Evolutionary conservation across 2,113 vertebrate species (phyloP).

Genomic region (Chamaea fasciata): DNA sequence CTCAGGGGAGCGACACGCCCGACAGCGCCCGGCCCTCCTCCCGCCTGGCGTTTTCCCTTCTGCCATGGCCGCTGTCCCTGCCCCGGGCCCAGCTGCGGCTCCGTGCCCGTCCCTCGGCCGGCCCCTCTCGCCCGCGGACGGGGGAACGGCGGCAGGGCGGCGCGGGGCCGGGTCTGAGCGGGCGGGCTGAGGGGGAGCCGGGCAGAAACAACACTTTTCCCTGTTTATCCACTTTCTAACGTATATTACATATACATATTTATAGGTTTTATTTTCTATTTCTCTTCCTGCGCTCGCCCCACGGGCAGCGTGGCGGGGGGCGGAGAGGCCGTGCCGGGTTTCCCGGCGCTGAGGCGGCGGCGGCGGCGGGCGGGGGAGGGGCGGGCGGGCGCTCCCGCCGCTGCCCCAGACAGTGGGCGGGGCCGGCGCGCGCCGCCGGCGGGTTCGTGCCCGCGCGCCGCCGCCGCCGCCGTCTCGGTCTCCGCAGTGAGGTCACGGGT

Average conservation of each 20-base stretch:
- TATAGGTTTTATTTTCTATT: not conserved
- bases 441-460: no score
- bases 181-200: not conserved
- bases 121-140: not conserved
- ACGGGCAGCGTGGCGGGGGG: no score
- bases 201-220: not conserved
- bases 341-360: not conserved
- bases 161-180: not conserved
- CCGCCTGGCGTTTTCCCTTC: not conserved
- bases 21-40: not conserved
- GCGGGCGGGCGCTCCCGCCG: no score
- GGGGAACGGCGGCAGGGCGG: not conserved
- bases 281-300: not conserved
- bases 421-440: no score
- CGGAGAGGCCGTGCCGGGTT: not conserved
- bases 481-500: no score
- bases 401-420: no score
- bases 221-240: not conserved
- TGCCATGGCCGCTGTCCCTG: not conserved
- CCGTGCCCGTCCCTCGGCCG: not conserved
- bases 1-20: not conserved
- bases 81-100: not conserved
- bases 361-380: not conserved
- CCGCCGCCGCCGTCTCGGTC: no score
- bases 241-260: rapidly evolving